phyloP scores from a whole-genome alignment of 2,797 vertebrate species.

The Pachyuromys duprasi region DNA sequence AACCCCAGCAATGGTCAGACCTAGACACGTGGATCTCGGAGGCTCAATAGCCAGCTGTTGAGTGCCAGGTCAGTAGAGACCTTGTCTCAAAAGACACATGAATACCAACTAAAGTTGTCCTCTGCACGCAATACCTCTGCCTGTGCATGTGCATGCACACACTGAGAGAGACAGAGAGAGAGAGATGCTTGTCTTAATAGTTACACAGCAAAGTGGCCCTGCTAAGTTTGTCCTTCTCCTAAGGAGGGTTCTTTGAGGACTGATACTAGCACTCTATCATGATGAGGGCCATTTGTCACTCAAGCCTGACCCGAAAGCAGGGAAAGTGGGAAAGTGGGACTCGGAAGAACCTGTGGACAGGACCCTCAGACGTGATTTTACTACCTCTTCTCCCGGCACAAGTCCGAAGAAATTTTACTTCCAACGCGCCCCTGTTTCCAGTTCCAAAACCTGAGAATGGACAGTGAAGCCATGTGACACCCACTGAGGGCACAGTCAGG shows the following conservation, averaged over 20 bases:
- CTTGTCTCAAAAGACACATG: not conserved
- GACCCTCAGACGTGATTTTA: constrained; percentile 40
- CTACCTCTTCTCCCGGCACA: rapidly evolving
- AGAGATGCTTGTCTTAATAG: constrained; percentile 70
- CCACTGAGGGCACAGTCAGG: not conserved
- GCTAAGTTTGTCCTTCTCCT: constrained; percentile 15
- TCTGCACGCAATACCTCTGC: not conserved
- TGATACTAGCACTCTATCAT: constrained; percentile 52
- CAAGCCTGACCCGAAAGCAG: constrained; percentile 61
- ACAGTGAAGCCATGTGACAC: not conserved
- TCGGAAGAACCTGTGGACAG: not conserved
- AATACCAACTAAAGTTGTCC: not conserved
- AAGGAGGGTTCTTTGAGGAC: constrained; percentile 73
- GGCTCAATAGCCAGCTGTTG: not conserved
- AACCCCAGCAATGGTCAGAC: not conserved
- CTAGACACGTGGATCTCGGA: not conserved
- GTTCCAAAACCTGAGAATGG: not conserved
- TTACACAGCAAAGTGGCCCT: not conserved
- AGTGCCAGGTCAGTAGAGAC: not conserved
- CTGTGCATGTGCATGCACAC: too few species aligned
- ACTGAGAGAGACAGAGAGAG: not conserved
- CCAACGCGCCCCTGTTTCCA: not conserved
- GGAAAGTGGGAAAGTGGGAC: constrained; percentile 63
- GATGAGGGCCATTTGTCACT: constrained; percentile 68
- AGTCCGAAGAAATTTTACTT: not conserved